Percentiles rank a stretch among this genome's conserved stretches.
Evolutionary conservation across 2,888 invertebrate genomes (phyloP).

Genomic region (Erpobdella octoculata): DNA sequence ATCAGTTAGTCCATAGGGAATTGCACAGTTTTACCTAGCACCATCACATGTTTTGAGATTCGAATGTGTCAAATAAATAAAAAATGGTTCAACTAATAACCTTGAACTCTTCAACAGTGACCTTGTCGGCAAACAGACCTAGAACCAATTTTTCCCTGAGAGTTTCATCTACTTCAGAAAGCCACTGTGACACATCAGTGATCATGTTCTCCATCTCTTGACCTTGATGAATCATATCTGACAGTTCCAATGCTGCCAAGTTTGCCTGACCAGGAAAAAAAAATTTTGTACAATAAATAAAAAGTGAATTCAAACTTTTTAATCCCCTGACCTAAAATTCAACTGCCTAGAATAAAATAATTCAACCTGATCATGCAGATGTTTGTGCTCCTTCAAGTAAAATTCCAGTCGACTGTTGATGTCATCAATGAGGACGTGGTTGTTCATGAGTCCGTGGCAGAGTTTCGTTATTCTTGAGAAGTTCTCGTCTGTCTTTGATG

Average conservation of each 20-base stretch:
- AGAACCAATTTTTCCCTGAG: neutral
- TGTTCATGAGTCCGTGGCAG: conserved; percentile 65
- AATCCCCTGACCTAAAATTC: too few species aligned
- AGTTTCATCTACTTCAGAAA: conserved; percentile 44
- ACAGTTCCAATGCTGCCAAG: neutral
- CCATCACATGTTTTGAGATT: too few species aligned
- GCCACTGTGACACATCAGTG: conserved; percentile 55
- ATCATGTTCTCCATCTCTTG: conserved; percentile 66
- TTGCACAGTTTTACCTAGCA: too few species aligned
- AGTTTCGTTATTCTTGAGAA: conserved; percentile 68
- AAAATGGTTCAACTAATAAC: too few species aligned
- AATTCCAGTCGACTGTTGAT: conserved; percentile 43
- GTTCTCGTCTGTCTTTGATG: conserved; percentile 67
- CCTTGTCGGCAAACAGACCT: neutral
- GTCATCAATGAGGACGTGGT: conserved; percentile 58
- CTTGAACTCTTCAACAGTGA: neutral
- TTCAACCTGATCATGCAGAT: conserved; percentile 41
- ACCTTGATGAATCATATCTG: conserved; percentile 65
- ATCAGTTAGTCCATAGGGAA: too few species aligned
- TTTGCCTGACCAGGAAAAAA: neutral
- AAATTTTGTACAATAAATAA: too few species aligned
- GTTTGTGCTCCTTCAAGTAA: neutral
- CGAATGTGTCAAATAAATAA: too few species aligned
- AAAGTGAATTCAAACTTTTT: too few species aligned
- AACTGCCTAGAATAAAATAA: too few species aligned